These are phyloP conservation scores for Karalla daura DNA, from an alignment of 2,797 vertebrate genomes.

Conservation along the genomic window DNA sequence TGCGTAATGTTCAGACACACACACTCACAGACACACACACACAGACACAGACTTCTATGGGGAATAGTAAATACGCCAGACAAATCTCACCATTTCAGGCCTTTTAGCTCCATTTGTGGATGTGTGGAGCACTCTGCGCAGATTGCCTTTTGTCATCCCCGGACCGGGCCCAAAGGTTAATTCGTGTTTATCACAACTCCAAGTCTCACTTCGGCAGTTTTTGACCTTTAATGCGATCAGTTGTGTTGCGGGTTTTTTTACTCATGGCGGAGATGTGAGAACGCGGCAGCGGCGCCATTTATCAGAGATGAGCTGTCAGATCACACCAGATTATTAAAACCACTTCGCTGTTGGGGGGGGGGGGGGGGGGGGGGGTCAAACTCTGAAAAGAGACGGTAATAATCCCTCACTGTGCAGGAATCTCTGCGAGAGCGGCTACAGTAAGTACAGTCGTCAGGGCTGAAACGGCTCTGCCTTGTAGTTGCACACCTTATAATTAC, in stretches of 20 bases:
- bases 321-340: not conserved
- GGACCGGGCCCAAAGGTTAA: not conserved
- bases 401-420: not conserved
- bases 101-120: not conserved
- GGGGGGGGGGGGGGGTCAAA: not conserved
- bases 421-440: not conserved
- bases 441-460: not conserved
- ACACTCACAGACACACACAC: not conserved
- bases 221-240: not conserved
- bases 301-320: not conserved
- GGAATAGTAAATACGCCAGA: not conserved
- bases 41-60: conserved; percentile 2
- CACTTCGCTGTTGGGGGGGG: not conserved
- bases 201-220: not conserved
- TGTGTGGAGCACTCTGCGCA: not conserved
- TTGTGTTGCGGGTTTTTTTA: not conserved
- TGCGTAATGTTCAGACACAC: conserved; percentile 6
- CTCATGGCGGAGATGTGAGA: not conserved
- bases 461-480: not conserved
- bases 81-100: conserved; percentile 7
- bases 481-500: not conserved
- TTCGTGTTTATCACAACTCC: not conserved
- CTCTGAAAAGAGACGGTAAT: not conserved
- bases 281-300: not conserved
- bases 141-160: not conserved